Conservation (phyloP, 2,888 invertebrate species). For the Cheilosia impressa region DNA sequence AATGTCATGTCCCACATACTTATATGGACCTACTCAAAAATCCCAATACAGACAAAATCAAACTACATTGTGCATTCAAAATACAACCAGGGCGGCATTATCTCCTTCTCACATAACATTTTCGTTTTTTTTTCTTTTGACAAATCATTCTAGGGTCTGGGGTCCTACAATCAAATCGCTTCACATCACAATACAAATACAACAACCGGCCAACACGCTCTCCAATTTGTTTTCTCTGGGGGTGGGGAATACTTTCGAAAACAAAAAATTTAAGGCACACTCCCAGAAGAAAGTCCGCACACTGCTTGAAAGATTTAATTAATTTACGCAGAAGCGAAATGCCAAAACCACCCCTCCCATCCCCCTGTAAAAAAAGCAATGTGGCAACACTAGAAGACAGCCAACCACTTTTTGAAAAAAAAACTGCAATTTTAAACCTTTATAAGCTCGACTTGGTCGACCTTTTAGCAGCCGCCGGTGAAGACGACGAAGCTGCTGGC, state of each 20-base stretch:
- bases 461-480: constrained; percentile 57
- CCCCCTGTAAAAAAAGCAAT: constrained; percentile 30
- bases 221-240: neutral
- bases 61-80: constrained; percentile 32
- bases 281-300: constrained; percentile 45
- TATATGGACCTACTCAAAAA: neutral
- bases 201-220: constrained; percentile 2
- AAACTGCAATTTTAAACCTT: constrained; percentile 51
- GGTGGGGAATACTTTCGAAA: constrained; percentile 55
- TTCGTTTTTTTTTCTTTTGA: neutral
- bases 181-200: neutral
- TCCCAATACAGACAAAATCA: neutral
- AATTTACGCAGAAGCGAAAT: constrained; percentile 76
- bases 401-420: constrained; percentile 44
- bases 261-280: constrained; percentile 57
- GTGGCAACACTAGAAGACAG: constrained; percentile 42
- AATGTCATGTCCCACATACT: neutral
- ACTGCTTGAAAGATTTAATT: constrained; percentile 76
- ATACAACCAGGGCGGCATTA: constrained; percentile 32
- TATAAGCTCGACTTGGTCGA: constrained; percentile 50
- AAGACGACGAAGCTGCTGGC: constrained; percentile 54
- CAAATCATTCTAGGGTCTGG: constrained; percentile 2
- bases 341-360: constrained; percentile 27
- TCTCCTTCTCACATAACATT: neutral
- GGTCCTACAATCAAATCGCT: constrained; percentile 28